Conservation (phyloP, 2,113 vertebrate species). For the Lynx canadensis region DNA sequence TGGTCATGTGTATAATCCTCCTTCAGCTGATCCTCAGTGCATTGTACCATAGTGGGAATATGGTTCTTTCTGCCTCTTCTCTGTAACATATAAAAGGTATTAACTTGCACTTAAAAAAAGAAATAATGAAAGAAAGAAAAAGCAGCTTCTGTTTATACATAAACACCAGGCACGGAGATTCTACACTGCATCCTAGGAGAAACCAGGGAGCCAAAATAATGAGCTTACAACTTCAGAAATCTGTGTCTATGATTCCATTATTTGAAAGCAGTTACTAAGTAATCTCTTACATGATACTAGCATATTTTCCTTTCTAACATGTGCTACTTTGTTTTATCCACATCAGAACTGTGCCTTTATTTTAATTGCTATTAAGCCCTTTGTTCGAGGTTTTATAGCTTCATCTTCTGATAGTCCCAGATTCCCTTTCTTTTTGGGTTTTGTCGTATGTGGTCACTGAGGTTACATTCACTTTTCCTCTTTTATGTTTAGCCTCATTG, state of each 20-base stretch:
- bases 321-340: constrained; percentile 20
- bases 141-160: constrained; percentile 78
- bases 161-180: constrained; percentile 63
- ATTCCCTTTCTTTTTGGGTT: constrained; percentile 45
- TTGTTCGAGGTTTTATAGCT: constrained; percentile 30
- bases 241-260: constrained; percentile 32
- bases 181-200: constrained; percentile 75
- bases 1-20: constrained; percentile 44
- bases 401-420: background rate
- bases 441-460: constrained; percentile 60
- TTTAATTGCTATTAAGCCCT: constrained; percentile 62
- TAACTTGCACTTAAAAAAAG: constrained; percentile 65
- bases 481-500: constrained; percentile 64
- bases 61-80: constrained; percentile 52
- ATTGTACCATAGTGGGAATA: constrained; percentile 48
- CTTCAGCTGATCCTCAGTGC: background rate
- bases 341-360: constrained; percentile 38
- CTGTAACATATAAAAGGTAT: constrained; percentile 69
- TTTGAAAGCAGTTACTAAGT: constrained; percentile 58
- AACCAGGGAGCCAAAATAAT: constrained; percentile 70
- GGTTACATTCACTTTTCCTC: constrained; percentile 60
- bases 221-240: constrained; percentile 69
- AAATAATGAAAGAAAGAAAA: constrained; percentile 64
- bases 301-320: constrained; percentile 41
- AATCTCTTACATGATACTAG: background rate